Evolutionary conservation across 2,888 invertebrate species (phyloP), one percentile per base, ranked within the genome.

Genomic region (Orthonevra nobilis): DNA sequence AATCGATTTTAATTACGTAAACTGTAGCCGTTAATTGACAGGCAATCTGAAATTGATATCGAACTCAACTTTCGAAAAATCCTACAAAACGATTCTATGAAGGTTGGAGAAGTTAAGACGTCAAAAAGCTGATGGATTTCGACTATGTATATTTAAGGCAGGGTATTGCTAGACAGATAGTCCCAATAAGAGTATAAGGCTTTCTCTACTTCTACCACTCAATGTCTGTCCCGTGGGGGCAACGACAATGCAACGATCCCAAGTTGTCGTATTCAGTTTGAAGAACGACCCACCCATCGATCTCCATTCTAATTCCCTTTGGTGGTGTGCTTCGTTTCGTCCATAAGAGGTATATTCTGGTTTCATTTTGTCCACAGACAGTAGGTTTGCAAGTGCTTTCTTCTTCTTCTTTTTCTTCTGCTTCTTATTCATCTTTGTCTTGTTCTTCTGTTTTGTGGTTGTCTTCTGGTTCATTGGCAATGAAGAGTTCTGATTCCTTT

Each of bases 401-500:
- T 48, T 69, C 19, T 28, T n/a, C 17, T 72, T 73, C 56, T 23
- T 23, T 23, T 23, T 23, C 23, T 23, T 5, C n/a, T n/a, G n/a
- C n/a, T n/a, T n/a, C n/a, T n/a, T n/a, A n/a, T n/a, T n/a, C n/a
- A n/a, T n/a, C n/a, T n/a, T n/a, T n/a, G n/a, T n/a, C n/a, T n/a
- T n/a, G n/a, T n/a, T n/a, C n/a, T n/a, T n/a, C n/a, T n/a, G n/a
- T n/a, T n/a, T n/a, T n/a, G n/a, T n/a, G n/a, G n/a, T n/a, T n/a
- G n/a, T n/a, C 38, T 61, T 79, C 72, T 72, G 64, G 54, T 72
- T 79, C 72, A 72, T 72, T 61, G 54, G 77, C 28, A 72, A 79
- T 34, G 73, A 61, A 46, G 66, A 73, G 61, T 73, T 79, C 61
- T 73, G 66, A 79, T 79, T 79, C 73, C 72, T 79, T 79, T 79